phyloP scores from a whole-genome alignment of 2,888 invertebrate species.

The Odontothrips loti region DNA sequence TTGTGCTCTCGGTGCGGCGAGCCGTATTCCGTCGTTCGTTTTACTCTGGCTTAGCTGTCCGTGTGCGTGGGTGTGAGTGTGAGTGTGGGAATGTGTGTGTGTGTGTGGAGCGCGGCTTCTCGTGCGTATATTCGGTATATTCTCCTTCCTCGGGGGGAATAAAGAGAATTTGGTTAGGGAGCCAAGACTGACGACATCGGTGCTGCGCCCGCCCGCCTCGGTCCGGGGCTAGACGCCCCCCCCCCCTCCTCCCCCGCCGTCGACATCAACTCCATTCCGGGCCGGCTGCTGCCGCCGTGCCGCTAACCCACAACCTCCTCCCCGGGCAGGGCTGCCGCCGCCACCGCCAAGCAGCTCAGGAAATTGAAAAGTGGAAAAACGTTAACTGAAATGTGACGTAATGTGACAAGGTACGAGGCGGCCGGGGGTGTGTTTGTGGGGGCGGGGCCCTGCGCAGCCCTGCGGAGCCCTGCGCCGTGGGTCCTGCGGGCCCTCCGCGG shows the following conservation, averaged over 20 bases:
- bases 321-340: background rate
- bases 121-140: slow-evolving; percentile 6
- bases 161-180: background rate
- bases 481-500: background rate
- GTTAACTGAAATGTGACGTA: slow-evolving; percentile 9
- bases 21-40: too few species aligned
- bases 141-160: slow-evolving; percentile 2
- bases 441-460: background rate
- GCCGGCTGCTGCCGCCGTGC: background rate
- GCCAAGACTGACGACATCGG: background rate
- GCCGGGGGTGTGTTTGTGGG: background rate
- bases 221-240: background rate
- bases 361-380: slow-evolving; percentile 22
- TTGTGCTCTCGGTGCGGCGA: too few species aligned
- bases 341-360: background rate
- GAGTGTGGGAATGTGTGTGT: too few species aligned
- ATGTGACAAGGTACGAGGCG: slow-evolving; percentile 8
- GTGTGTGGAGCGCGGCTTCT: background rate
- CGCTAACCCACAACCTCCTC: background rate
- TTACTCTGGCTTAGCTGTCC: too few species aligned
- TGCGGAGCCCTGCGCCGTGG: background rate
- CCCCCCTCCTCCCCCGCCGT: background rate
- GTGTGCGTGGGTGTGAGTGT: too few species aligned
- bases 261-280: background rate
- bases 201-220: background rate